Conservation (phyloP, 2,113 vertebrate genomes). For the Oreocharis arfaki region DNA sequence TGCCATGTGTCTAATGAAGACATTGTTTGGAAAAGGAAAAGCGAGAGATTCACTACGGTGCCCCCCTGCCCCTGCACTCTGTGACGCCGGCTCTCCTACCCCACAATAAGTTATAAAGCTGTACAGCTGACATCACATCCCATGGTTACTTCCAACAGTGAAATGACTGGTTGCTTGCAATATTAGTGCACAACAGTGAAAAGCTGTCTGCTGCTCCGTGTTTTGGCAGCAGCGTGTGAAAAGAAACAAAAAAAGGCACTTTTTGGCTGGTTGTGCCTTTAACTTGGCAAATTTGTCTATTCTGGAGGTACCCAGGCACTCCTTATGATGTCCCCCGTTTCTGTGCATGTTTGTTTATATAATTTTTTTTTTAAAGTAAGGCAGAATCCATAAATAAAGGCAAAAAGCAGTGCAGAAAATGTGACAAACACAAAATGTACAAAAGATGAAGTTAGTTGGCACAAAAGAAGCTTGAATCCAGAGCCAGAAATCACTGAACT, state of each 20-base stretch:
- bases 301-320: conserved; percentile 59
- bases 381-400: conserved; percentile 67
- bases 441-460: conserved; percentile 48
- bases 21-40: background rate
- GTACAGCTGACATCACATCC: background rate
- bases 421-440: conserved; percentile 45
- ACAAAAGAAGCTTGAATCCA: conserved; percentile 36
- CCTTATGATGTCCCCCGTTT: conserved; percentile 38
- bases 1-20: background rate
- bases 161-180: conserved; percentile 23
- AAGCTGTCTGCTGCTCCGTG: conserved; percentile 23
- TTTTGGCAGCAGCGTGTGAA: conserved; percentile 17
- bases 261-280: conserved; percentile 73
- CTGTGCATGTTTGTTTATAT: conserved; percentile 16
- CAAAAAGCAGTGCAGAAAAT: conserved; percentile 57
- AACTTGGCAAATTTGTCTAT: conserved; percentile 50
- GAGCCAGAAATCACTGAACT: conserved; percentile 53
- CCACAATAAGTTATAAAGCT: background rate
- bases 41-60: background rate
- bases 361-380: conserved; percentile 46
- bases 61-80: background rate
- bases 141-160: background rate
- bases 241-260: conserved; percentile 83
- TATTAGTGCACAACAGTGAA: conserved; percentile 40
- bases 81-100: background rate